phyloP scores from a whole-genome alignment of 2,797 vertebrate genomes.

The Xenopus petersii region DNA sequence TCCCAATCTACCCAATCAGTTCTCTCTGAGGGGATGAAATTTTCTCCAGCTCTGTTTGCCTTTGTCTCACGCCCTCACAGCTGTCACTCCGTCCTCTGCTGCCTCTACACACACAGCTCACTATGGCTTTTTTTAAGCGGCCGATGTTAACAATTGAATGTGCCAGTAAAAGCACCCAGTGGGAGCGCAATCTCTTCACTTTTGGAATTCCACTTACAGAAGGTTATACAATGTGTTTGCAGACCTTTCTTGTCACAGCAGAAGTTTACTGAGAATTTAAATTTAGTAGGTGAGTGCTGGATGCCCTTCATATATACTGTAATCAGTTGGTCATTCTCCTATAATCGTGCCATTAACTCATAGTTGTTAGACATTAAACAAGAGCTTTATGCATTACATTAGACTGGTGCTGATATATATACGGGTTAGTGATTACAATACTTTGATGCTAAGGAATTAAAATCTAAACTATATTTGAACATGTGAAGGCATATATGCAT shows the following conservation, averaged over 20 bases:
- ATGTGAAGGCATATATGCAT: too few species aligned
- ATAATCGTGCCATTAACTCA: slow-evolving; percentile 39
- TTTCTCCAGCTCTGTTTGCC: slow-evolving; percentile 50
- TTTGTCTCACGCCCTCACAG: slow-evolving; percentile 54
- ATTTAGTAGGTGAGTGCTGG: slow-evolving; percentile 5
- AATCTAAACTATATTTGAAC: too few species aligned
- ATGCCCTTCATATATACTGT: slow-evolving; percentile 11
- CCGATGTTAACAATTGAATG: slow-evolving; percentile 24
- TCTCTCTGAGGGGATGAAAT: slow-evolving; percentile 51
- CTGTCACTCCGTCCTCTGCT: slow-evolving; percentile 54
- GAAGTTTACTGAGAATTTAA: slow-evolving; percentile 22
- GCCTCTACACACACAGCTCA: slow-evolving; percentile 20
- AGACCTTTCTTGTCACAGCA: slow-evolving; percentile 14
- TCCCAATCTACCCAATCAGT: neutral
- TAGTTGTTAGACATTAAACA: slow-evolving; percentile 4
- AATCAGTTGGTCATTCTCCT: slow-evolving; percentile 30
- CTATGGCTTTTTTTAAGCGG: slow-evolving; percentile 19
- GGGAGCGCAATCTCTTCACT: neutral
- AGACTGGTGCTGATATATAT: slow-evolving; percentile 18
- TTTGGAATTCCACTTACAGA: slow-evolving; percentile 12
- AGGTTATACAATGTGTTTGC: slow-evolving; percentile 4
- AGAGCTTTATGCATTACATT: slow-evolving; percentile 30
- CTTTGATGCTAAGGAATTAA: too few species aligned
- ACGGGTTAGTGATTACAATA: slow-evolving; percentile 27
- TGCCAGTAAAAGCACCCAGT: slow-evolving; percentile 4